Base-by-base conservation (phyloP, 2,888 invertebrate species). In the Gortyna flavago region DNA sequence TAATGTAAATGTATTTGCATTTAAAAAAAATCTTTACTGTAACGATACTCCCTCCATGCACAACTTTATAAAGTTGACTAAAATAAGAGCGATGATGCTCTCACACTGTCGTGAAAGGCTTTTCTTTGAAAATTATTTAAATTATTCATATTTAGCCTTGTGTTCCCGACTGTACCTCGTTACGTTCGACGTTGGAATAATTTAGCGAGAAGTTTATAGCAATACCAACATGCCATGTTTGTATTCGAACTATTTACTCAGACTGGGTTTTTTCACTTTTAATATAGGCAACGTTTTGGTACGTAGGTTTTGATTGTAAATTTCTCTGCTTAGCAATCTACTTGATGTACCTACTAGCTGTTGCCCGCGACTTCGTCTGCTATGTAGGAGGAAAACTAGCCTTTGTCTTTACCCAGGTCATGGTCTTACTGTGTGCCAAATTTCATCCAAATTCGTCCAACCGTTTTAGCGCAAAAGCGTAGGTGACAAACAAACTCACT, bases 151-250 rank as follows among this genome's bases (percentile, higher is more conserved):
- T 65, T 79, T 29, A 75, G 35, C 35, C 11, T 79, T 73, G 67
- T n/a, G 70, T 69, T 13, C 44, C 0, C 71, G 72, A 79, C 48
- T 80, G 85, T 87, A 80, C 71, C 79, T 85, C 80, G 83, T 83
- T 87, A 80, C 44, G 68, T 62, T 71, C 25, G 21, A 68, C 67
- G 67, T n/a, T 72, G 61, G 71, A 69, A 72, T 72, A 72, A 72
- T 76, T 75, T 35, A 59, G 70, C 11, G 66, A 35, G 70, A 54
- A 81, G 25, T 76, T 68, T 70, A 76, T 66, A 69, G 72, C 61
- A 61, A 57, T 76, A 48, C 70, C 51, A 48, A 83, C 38, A 59
- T 21, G 41, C 25, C 62, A 41, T 71, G 48, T 76, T 71, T 73
- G 72, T 35, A 48, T 57, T 57, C 29, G 13, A 66, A 75, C 57